Evolutionary conservation across 2,797 vertebrate species (phyloP), one percentile per base, ranked within the genome.

Genomic region (Amazona ochrocephala): DNA sequence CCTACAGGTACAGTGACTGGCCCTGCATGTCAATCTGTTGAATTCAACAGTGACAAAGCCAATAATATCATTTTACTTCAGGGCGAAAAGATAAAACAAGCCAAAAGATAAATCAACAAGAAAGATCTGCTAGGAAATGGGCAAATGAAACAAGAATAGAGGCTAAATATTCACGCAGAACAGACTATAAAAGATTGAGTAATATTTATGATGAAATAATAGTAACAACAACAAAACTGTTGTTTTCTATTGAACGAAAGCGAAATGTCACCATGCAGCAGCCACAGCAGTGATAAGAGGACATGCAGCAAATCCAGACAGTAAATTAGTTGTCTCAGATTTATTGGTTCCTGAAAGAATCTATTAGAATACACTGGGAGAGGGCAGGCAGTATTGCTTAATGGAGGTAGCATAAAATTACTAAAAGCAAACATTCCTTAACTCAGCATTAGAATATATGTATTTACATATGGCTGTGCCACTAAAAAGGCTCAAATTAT

Each of bases 41-140:
- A 45, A 82, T 45, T 78, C 22, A 79, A 32, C 11, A 41, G 15
- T 42, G 70, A 79, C 15, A 84, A 93, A 87, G 12, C 6, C 16
- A 79, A 42, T 13, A 75, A 45, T 5, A 27, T 7, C 1, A 45
- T 82, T 87, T 50, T 77, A 60, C 9, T 45, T 58, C 2, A 2
- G 10, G 19, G 50, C 5, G 0, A 2, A 22, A 17, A 32, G 34
- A 50, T 1, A 22, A 22, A 30, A 37, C 41, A 20, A 18, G 4
- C 21, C n/a, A 26, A 37, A 60, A 60, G 34, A 8, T 11, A 26
- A 26, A 60, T 11, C 27, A 30, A 53, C 23, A 60, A 23, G 16
- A 2, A 30, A 27, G 1, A 22, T 3, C 10, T 45, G 5, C 13
- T 70, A 53, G 66, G 16, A 71, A 51, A 42, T 1, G 7, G 6